phyloP scores from a whole-genome alignment of 2,888 invertebrate species.

The Chloromyia formosa region DNA sequence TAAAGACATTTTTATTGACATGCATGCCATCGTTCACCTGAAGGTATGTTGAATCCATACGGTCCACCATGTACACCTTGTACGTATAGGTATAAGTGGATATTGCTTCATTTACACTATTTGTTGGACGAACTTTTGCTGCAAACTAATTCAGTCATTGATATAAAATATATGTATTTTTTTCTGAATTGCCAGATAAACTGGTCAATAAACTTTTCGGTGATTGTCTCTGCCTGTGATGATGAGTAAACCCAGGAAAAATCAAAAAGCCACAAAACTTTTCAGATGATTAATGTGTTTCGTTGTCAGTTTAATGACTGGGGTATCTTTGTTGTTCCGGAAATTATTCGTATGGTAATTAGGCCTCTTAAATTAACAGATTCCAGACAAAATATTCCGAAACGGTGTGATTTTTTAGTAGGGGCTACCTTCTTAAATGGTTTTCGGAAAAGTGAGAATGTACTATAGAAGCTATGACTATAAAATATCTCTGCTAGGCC shows the following conservation, averaged over 20 bases:
- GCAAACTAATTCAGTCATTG: constrained; percentile 12
- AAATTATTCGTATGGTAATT: constrained; percentile 18
- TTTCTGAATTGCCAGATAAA: not conserved
- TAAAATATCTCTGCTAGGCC: too few species aligned
- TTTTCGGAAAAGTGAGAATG: too few species aligned
- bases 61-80: not conserved
- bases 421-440: too few species aligned
- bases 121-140: constrained; percentile 10
- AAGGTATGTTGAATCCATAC: not conserved
- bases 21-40: not conserved
- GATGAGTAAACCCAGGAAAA: not conserved
- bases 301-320: not conserved
- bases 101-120: too few species aligned
- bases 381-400: too few species aligned
- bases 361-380: not conserved
- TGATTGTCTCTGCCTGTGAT: not conserved
- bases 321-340: not conserved
- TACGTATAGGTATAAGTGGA: too few species aligned
- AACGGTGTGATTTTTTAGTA: too few species aligned
- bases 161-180: too few species aligned
- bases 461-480: too few species aligned
- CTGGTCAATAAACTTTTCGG: constrained; percentile 19
- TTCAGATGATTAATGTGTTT: constrained; percentile 9
- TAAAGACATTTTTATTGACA: not conserved
- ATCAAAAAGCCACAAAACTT: not conserved